Base-by-base conservation (phyloP, 2,797 vertebrate species). In the Malurus splendens region DNA sequence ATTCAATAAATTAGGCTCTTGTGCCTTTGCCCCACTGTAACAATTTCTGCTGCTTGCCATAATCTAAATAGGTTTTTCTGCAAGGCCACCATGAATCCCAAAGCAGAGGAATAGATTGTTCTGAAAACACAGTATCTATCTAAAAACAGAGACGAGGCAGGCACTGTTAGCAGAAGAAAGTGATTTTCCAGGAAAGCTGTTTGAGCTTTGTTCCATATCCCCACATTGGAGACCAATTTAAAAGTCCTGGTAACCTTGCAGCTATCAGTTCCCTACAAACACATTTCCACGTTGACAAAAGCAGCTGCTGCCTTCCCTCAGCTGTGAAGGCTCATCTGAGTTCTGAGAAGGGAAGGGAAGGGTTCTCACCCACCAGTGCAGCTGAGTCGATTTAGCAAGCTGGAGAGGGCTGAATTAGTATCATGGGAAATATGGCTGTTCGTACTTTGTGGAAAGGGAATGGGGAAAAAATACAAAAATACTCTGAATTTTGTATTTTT, bases 201-300 rank as follows among this genome's bases (percentile, higher is more conserved):
- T 47, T 27, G 61, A 82, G 50, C 18, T 74, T 79, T 72, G 30
- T 82, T 85, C 68, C 54, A 2, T 54, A 14, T 60, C 24, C 16
- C 3, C 2, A 2, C 14, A 12, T 0, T 36, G 15, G 45, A 68
- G 59, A 54, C 41, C 18, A 41, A 0, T 59, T 60, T 59, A 52
- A 41, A 82, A 87, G 42, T 38, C 54, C 45, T 6, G 8, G 41
- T 79, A 88, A 42, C 81, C 71, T 48, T 81, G 59, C 24, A 56
- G 0, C 52, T 55, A 6, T 62, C 30, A 22, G 33, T 39, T 88
- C 44, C 56, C 75, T 44, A 18, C 41, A 59, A 75, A 38, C n/a
- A 33, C 13, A 5, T 54, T 36, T 55, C 55, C 18, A 0, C 36
- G 41, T 20, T 72, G 67, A 18, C 60, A 73, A 61, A 72, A 87